Conservation (phyloP, 2,113 vertebrate genomes). For the Crotalus viridis region DNA sequence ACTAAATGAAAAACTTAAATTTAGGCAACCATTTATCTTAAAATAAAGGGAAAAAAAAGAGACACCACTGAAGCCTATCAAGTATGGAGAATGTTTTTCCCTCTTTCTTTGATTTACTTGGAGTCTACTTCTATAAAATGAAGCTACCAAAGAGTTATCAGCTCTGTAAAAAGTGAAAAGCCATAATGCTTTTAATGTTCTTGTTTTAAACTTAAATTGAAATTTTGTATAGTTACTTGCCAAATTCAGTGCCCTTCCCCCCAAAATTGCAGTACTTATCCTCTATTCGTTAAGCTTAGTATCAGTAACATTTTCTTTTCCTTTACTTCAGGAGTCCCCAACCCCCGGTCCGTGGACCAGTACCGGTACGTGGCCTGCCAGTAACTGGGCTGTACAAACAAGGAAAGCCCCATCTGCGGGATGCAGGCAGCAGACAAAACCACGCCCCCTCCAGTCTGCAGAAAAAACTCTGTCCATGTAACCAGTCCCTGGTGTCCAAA, state of each 20-base stretch:
- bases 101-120: slow-evolving; percentile 1
- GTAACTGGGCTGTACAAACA: too few relatives aligned
- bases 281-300: neutral
- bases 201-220: neutral
- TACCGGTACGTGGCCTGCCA: too few relatives aligned
- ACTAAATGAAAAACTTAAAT: neutral
- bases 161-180: neutral
- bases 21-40: neutral
- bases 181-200: neutral
- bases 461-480: too few relatives aligned
- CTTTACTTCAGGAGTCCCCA: neutral
- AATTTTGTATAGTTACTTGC: neutral
- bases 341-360: too few relatives aligned
- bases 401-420: too few relatives aligned
- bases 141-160: neutral
- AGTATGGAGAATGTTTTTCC: neutral
- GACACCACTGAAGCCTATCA: neutral
- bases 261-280: neutral
- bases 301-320: neutral
- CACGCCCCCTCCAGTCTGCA: too few relatives aligned
- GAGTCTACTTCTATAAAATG: neutral
- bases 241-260: neutral
- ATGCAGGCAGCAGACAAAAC: too few relatives aligned
- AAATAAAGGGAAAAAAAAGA: neutral
- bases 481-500: too few relatives aligned